A percentile compares a stretch with the other conserved stretches of the same genome.
phyloP scores from a whole-genome alignment of 2,888 invertebrate genomes.

The Sipha maydis region DNA sequence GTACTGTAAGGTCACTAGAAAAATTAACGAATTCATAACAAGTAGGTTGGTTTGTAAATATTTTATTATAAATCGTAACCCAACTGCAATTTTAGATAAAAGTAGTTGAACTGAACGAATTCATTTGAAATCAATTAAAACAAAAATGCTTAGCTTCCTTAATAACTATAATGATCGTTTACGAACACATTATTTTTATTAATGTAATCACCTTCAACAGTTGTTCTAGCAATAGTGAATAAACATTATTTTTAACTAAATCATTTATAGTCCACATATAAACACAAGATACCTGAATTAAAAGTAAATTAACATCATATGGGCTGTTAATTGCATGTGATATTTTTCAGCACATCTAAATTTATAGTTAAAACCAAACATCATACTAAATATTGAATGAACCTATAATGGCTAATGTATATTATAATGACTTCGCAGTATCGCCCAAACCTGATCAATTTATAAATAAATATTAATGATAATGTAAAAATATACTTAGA shows the following conservation, averaged over 20 bases:
- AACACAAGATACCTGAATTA: not conserved
- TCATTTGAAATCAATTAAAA: slow-evolving; percentile 1
- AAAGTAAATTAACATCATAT: slow-evolving; percentile 1
- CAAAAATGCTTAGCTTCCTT: too few species aligned
- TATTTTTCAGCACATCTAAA: slow-evolving; percentile 2
- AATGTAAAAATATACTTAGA: slow-evolving; percentile 10
- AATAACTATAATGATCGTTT: not conserved
- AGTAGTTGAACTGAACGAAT: not conserved
- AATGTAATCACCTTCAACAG: too few species aligned
- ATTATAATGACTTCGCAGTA: too few species aligned
- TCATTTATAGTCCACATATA: not conserved
- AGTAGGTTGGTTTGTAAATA: too few species aligned
- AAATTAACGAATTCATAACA: not conserved
- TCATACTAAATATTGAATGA: not conserved
- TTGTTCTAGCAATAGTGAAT: not conserved
- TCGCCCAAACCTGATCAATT: not conserved
- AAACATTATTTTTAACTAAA: not conserved
- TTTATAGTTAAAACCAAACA: not conserved
- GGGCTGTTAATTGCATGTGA: not conserved
- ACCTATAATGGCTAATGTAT: too few species aligned
- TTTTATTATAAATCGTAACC: not conserved
- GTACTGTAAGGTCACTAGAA: not conserved
- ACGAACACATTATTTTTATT: too few species aligned
- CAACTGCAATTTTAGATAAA: too few species aligned
- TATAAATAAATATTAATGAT: slow-evolving; percentile 33